Evolutionary conservation across 2,888 invertebrate species (phyloP).

Genomic region (Lamproptera curius): DNA sequence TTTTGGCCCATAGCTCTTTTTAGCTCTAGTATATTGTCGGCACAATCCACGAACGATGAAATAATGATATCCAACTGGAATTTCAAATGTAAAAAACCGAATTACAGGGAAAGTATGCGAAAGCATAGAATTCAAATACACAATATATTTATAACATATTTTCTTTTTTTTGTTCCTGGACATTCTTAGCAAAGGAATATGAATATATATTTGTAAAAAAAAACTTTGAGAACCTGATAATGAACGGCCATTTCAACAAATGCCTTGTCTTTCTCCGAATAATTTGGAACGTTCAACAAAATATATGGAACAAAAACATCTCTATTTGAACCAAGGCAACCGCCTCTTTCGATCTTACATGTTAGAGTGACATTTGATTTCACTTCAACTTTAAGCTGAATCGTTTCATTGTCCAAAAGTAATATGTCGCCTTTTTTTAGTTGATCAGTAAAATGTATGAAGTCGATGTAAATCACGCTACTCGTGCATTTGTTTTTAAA

Average conservation of each 20-base stretch:
- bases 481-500: slow-evolving; percentile 75
- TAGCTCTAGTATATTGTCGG: slow-evolving; percentile 43
- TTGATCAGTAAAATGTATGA: slow-evolving; percentile 67
- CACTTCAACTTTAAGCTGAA: slow-evolving; percentile 83
- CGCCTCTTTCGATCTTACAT: slow-evolving; percentile 61
- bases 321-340: slow-evolving; percentile 55
- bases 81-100: too few relatives aligned
- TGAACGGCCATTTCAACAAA: slow-evolving; percentile 55
- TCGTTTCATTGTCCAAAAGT: slow-evolving; percentile 82
- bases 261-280: slow-evolving; percentile 51
- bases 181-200: too few relatives aligned
- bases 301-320: slow-evolving; percentile 65
- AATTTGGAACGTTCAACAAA: slow-evolving; percentile 56
- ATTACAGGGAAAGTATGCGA: too few relatives aligned
- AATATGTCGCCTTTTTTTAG: slow-evolving; percentile 69
- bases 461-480: slow-evolving; percentile 76
- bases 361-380: slow-evolving; percentile 60
- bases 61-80: slow-evolving; percentile 60
- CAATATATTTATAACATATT: too few relatives aligned
- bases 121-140: too few relatives aligned
- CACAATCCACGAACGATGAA: slow-evolving; percentile 49
- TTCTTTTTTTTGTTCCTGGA: too few relatives aligned
- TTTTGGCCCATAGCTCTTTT: slow-evolving; percentile 53
- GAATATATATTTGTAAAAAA: too few relatives aligned
- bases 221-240: too few relatives aligned